A percentile compares a stretch with the other conserved stretches of the same genome.
phyloP scores from a whole-genome alignment of 2,113 vertebrate species.

The Porphyrio hochstetteri region DNA sequence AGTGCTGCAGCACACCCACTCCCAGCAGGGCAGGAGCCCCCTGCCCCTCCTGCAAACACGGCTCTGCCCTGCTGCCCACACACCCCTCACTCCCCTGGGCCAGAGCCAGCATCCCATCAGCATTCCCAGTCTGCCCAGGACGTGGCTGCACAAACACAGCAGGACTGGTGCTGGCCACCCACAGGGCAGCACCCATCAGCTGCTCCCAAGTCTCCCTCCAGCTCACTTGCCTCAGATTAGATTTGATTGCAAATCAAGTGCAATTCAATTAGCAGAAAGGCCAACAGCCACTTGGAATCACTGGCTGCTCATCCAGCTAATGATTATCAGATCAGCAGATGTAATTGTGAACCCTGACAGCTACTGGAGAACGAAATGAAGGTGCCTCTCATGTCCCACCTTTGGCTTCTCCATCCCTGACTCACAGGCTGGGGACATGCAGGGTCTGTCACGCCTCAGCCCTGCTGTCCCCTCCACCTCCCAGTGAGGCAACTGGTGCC shows the following conservation, averaged over 20 bases:
- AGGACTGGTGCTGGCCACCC: not conserved
- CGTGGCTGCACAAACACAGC: not conserved
- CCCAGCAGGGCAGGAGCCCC: not conserved
- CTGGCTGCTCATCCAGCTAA: not conserved
- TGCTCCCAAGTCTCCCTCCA: not conserved
- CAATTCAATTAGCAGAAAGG: conserved; percentile 13
- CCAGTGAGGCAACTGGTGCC: not conserved
- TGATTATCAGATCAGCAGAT: not conserved
- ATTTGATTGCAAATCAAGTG: conserved; percentile 12
- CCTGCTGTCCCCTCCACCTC: not conserved
- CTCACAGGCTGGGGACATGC: not conserved
- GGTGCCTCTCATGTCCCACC: not conserved
- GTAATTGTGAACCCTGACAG: not conserved
- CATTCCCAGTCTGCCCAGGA: fast-evolving
- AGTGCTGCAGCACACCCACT: fast-evolving
- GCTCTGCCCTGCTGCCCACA: fast-evolving
- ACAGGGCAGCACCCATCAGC: not conserved
- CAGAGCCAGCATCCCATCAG: fast-evolving
- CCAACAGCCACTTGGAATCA: not conserved
- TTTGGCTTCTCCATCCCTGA: not conserved
- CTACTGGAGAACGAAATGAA: not conserved
- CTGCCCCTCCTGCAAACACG: not conserved
- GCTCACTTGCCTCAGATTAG: not conserved
- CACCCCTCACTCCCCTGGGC: not conserved
- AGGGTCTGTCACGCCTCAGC: fast-evolving